Conservation (phyloP, 2,797 vertebrate genomes). For the Enteromius mattozi region DNA sequence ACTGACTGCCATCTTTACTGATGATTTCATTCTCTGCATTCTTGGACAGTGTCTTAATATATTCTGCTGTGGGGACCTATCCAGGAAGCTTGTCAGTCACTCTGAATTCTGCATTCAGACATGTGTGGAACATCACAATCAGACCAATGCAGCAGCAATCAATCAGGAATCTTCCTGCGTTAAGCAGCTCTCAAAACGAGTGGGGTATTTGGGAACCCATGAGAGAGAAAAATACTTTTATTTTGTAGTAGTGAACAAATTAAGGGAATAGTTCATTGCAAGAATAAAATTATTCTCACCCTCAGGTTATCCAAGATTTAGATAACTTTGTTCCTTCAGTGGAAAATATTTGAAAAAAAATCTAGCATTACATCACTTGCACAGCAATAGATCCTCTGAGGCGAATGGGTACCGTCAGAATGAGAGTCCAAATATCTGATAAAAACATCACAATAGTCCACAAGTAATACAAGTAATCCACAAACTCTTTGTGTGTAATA, state of each 20-base stretch:
- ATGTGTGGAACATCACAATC: constrained; percentile 40
- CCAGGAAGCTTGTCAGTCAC: constrained; percentile 36
- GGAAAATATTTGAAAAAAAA: neutral
- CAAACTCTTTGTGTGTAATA: neutral
- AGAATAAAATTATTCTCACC: neutral
- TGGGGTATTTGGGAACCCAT: neutral
- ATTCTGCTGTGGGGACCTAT: constrained; percentile 12
- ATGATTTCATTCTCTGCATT: constrained; percentile 12
- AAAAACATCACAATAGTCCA: neutral
- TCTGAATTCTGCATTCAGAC: constrained; percentile 38
- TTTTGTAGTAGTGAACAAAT: neutral
- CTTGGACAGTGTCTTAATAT: constrained; percentile 30
- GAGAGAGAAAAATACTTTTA: neutral
- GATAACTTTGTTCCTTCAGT: neutral
- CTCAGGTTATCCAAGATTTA: neutral
- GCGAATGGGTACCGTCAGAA: neutral
- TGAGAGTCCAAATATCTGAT: neutral
- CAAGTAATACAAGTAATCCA: neutral
- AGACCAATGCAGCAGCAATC: constrained; percentile 56
- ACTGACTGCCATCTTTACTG: constrained; percentile 38
- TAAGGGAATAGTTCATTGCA: neutral
- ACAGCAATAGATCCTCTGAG: neutral
- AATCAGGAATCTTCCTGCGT: constrained; percentile 48
- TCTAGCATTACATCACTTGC: neutral
- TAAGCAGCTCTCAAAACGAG: neutral